phyloP scores from a whole-genome alignment of 2,888 invertebrate genomes.

The Stomorhina lunata region DNA sequence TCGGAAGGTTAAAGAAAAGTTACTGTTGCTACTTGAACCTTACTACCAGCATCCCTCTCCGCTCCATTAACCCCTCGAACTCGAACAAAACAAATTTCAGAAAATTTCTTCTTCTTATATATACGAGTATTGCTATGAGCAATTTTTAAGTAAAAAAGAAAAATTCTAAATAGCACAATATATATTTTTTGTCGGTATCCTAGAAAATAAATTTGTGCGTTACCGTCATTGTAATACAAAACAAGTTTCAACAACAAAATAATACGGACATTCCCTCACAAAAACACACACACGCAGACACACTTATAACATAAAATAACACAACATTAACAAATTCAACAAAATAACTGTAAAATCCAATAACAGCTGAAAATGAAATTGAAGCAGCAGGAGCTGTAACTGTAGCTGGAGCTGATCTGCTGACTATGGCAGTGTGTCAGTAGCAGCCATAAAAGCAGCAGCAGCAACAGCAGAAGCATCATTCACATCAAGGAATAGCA shows the following conservation, averaged over 20 bases:
- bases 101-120: too few species aligned
- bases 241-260: constrained; percentile 5
- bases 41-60: neutral
- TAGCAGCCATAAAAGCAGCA: neutral
- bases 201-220: neutral
- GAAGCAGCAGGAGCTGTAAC: neutral
- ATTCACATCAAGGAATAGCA: neutral
- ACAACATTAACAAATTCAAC: neutral
- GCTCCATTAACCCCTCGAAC: neutral
- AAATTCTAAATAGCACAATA: neutral
- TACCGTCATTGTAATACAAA: constrained; percentile 16
- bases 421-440: neutral
- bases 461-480: constrained; percentile 26
- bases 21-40: constrained; percentile 37
- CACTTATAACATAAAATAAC: neutral
- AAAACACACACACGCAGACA: neutral
- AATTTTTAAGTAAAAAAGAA: neutral
- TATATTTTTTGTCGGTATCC: too few species aligned
- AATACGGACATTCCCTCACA: too few species aligned
- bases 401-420: too few species aligned
- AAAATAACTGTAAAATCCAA: constrained; percentile 5
- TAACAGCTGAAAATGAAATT: neutral
- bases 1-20: constrained; percentile 29
- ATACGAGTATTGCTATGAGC: too few species aligned
- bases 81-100: neutral